Evolutionary conservation across 2,888 invertebrate species (phyloP).

Genomic region (Diogma glabrata): DNA sequence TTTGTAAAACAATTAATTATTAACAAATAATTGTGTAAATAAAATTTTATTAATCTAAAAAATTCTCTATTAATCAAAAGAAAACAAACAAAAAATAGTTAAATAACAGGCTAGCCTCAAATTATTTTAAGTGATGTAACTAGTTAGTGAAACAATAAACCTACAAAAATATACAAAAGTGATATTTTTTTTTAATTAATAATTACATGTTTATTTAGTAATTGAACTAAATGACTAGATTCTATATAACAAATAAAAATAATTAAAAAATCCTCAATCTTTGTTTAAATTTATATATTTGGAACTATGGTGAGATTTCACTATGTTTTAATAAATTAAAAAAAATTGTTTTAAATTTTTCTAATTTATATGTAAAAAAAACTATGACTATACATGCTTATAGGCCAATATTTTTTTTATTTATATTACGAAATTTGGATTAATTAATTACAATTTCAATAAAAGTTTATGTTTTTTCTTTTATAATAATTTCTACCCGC

Average conservation of each 20-base stretch:
- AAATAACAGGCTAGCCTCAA: slow-evolving; percentile 3
- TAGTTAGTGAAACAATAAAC: not conserved
- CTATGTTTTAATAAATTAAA: no score
- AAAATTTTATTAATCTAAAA: slow-evolving; percentile 2
- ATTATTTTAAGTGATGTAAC: slow-evolving; percentile 2
- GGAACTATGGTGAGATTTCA: no score
- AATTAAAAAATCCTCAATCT: no score
- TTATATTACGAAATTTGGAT: not conserved
- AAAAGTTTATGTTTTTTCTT: not conserved
- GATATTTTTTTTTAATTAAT: not conserved
- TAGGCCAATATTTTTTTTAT: not conserved
- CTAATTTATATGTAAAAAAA: no score
- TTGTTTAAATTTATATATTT: no score
- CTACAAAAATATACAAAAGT: no score
- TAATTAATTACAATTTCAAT: slow-evolving; percentile 1
- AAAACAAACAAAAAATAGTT: not conserved
- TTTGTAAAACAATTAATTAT: no score
- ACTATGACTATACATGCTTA: no score
- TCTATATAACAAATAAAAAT: no score
- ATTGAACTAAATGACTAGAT: slow-evolving; percentile 6
- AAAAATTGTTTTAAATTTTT: no score
- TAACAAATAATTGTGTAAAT: no score
- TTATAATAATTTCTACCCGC: slow-evolving; percentile 7
- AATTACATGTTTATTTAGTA: not conserved
- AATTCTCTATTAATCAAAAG: not conserved